These are phyloP conservation scores for Macaria notata DNA, from an alignment of 2,888 invertebrate genomes.

Conservation along the genomic window DNA sequence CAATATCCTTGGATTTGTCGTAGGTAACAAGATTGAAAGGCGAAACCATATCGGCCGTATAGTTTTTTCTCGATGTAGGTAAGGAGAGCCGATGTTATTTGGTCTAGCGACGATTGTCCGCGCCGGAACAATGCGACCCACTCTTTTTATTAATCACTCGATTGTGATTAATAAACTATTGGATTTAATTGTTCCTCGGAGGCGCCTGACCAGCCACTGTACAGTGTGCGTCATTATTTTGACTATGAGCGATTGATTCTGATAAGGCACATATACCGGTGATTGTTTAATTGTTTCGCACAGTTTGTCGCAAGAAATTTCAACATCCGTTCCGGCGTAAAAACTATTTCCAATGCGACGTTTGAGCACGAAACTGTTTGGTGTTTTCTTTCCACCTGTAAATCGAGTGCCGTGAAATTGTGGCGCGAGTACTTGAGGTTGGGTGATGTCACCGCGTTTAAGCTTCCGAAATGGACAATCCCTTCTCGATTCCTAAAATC, in stretches of 20 bases:
- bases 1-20: conserved; percentile 43
- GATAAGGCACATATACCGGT: conserved; percentile 68
- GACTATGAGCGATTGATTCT: conserved; percentile 70
- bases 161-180: conserved; percentile 75
- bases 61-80: conserved; percentile 57
- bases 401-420: too few relatives aligned
- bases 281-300: conserved; percentile 56
- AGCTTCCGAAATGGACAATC: too few relatives aligned
- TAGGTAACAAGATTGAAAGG: conserved; percentile 47
- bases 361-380: too few relatives aligned
- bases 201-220: conserved; percentile 33
- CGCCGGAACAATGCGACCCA: conserved; percentile 67
- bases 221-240: conserved; percentile 66
- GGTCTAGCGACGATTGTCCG: conserved; percentile 77
- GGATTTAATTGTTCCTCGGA: conserved; percentile 63
- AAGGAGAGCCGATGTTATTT: conserved; percentile 69
- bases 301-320: conserved; percentile 44
- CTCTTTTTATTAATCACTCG: too few relatives aligned
- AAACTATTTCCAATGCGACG: not conserved
- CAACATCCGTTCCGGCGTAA: conserved; percentile 48
- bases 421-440: too few relatives aligned
- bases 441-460: too few relatives aligned
- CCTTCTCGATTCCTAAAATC: conserved; percentile 34
- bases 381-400: too few relatives aligned
- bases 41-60: conserved; percentile 49